phyloP scores from a whole-genome alignment of 2,888 invertebrate genomes.

The Drosophila hamatofila region DNA sequence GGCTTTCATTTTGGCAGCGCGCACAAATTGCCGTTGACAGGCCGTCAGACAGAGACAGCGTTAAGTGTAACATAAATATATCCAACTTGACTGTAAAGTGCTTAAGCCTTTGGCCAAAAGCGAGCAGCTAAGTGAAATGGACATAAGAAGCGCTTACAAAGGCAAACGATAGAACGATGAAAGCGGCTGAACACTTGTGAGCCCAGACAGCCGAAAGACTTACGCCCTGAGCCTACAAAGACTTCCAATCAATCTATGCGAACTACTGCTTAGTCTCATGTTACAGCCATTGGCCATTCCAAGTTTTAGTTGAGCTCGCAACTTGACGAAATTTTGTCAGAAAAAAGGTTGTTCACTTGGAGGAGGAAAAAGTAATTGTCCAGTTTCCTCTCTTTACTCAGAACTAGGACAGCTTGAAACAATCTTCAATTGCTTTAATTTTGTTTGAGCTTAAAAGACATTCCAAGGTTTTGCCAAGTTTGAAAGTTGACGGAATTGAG shows the following conservation, averaged over 20 bases:
- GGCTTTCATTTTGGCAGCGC: not conserved
- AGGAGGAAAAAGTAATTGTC: not conserved
- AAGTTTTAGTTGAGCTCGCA: not conserved
- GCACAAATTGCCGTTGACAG: slow-evolving; percentile 33
- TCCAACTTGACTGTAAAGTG: slow-evolving; percentile 77
- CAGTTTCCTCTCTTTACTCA: too few relatives aligned
- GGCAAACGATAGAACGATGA: slow-evolving; percentile 23
- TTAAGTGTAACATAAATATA: slow-evolving; percentile 76
- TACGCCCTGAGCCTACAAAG: slow-evolving; percentile 36
- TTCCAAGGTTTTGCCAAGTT: not conserved
- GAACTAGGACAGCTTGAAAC: not conserved
- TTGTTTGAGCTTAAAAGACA: too few relatives aligned
- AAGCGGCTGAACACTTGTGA: slow-evolving; percentile 11
- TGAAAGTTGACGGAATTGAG: not conserved
- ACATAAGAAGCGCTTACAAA: slow-evolving; percentile 70
- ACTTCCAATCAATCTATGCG: slow-evolving; percentile 32
- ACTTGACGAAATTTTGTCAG: not conserved
- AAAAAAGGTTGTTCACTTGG: not conserved
- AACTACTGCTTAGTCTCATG: slow-evolving; percentile 12
- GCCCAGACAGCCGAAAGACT: slow-evolving; percentile 7
- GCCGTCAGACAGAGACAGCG: slow-evolving; percentile 48
- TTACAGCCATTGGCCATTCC: slow-evolving; percentile 20
- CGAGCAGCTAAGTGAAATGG: slow-evolving; percentile 60
- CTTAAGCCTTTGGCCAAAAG: slow-evolving; percentile 70
- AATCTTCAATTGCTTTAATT: not conserved